A percentile compares a stretch with the other conserved stretches of the same genome.
phyloP scores from a whole-genome alignment of 2,888 invertebrate species.

The Capitulum mitella region DNA sequence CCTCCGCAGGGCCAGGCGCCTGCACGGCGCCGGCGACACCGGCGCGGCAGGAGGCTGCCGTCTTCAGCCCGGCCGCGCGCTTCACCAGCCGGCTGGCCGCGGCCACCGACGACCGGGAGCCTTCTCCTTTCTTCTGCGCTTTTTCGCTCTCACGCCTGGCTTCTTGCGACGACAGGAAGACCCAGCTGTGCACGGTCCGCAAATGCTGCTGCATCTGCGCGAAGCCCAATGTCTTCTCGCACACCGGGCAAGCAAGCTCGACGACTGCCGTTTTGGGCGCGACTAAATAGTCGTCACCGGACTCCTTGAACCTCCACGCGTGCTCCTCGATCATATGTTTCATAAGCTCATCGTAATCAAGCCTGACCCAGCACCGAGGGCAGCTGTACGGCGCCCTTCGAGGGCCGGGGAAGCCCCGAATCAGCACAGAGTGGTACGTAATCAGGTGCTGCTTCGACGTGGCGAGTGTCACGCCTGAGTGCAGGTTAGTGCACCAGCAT shows the following conservation, averaged over 20 bases:
- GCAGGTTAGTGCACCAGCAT: background rate
- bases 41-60: background rate
- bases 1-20: no score
- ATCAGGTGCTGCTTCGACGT: background rate
- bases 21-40: no score
- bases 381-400: background rate
- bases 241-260: background rate
- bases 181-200: background rate
- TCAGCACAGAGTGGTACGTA: background rate
- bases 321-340: background rate
- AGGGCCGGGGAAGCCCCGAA: background rate
- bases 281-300: background rate
- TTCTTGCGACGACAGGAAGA: background rate
- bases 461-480: background rate
- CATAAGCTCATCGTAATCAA: background rate
- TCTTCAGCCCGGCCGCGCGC: background rate
- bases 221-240: background rate
- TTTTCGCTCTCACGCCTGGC: background rate
- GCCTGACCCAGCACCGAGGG: background rate
- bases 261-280: background rate
- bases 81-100: background rate
- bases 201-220: background rate
- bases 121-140: background rate
- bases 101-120: background rate
- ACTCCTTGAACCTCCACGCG: background rate